phyloP scores from a whole-genome alignment of 2,797 vertebrate genomes.

The Champsocephalus gunnari region DNA sequence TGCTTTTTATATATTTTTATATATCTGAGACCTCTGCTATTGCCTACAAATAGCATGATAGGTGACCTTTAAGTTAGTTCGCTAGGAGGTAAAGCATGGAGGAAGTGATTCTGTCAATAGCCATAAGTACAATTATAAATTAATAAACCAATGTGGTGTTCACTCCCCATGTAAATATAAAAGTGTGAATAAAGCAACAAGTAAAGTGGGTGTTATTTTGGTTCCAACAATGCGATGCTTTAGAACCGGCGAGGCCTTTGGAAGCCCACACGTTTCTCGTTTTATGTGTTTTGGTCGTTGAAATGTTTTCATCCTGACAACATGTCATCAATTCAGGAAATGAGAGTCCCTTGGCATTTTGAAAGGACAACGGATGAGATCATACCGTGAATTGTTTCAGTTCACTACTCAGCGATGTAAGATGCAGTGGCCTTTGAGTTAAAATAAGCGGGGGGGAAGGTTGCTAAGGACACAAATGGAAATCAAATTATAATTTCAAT shows the following conservation, averaged over 20 bases:
- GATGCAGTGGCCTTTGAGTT: not conserved
- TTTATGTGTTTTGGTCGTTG: not conserved
- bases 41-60: too few relatives aligned
- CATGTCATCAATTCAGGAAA: conserved; percentile 26
- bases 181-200: conserved; percentile 38
- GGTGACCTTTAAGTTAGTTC: too few relatives aligned
- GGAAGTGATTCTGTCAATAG: conserved; percentile 24
- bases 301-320: conserved; percentile 19
- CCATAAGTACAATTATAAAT: conserved; percentile 25
- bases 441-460: not conserved
- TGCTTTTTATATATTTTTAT: too few relatives aligned
- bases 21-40: too few relatives aligned
- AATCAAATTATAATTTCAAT: too few relatives aligned
- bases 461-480: too few relatives aligned
- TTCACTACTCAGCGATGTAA: not conserved
- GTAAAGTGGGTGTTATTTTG: conserved; percentile 23
- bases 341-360: conserved; percentile 31
- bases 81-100: conserved; percentile 23
- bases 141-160: conserved; percentile 23
- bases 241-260: not conserved
- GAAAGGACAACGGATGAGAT: conserved; percentile 50
- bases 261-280: conserved; percentile 23
- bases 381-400: not conserved
- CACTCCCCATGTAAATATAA: conserved; percentile 31
- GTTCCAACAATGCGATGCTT: not conserved